phyloP scores from a whole-genome alignment of 2,797 vertebrate genomes.

The Lerista edwardsae region DNA sequence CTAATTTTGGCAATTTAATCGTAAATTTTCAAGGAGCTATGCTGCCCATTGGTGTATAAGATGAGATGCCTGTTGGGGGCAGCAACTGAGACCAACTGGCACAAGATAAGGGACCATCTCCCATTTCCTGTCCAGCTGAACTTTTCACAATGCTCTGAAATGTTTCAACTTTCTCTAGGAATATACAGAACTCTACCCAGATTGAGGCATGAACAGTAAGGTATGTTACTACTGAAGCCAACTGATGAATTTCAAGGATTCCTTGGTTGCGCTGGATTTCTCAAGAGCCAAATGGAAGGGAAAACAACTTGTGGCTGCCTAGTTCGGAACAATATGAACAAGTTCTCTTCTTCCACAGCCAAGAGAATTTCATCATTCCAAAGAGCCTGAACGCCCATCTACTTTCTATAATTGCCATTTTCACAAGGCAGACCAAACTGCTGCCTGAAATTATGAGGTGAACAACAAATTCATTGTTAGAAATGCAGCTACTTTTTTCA shows the following conservation, averaged over 20 bases:
- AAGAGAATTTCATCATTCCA: background rate
- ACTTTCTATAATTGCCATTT: background rate
- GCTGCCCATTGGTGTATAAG: background rate
- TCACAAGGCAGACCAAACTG: background rate
- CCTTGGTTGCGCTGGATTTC: background rate
- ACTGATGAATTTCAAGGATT: background rate
- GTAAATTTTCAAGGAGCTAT: background rate
- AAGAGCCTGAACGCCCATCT: background rate
- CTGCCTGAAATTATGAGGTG: constrained; percentile 17
- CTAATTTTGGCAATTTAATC: background rate
- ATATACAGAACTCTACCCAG: background rate
- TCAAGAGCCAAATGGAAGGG: background rate
- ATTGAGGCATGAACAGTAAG: background rate
- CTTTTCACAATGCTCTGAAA: background rate
- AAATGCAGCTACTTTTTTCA: constrained; percentile 41
- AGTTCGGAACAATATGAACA: background rate
- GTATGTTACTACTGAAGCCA: background rate
- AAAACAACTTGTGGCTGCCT: background rate
- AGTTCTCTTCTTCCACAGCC: no score
- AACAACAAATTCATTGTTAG: background rate
- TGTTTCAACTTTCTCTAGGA: background rate
- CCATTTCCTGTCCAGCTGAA: background rate
- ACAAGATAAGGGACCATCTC: background rate
- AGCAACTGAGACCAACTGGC: background rate
- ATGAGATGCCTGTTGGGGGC: background rate